These are phyloP conservation scores for Sternotherus odoratus DNA, from an alignment of 2,797 vertebrate genomes.

Conservation along the genomic window DNA sequence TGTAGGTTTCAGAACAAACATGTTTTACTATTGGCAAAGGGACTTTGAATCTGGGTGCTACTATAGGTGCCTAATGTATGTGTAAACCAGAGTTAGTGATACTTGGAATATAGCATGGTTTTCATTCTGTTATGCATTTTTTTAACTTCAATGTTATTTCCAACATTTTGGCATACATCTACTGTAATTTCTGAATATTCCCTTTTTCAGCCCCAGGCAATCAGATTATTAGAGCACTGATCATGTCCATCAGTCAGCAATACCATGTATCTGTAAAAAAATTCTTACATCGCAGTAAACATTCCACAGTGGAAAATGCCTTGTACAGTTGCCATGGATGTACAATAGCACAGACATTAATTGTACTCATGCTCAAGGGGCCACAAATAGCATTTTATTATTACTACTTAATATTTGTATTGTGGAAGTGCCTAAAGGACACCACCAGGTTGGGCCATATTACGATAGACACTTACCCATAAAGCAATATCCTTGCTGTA, in stretches of 20 bases:
- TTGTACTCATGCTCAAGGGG: neutral
- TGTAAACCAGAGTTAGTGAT: neutral
- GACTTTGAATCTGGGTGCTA: neutral
- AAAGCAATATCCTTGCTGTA: neutral
- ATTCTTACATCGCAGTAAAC: neutral
- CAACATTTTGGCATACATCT: neutral
- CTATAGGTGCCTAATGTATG: neutral
- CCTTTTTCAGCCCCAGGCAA: neutral
- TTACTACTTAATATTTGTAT: neutral
- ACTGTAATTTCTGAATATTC: neutral
- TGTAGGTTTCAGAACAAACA: neutral
- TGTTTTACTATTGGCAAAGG: neutral
- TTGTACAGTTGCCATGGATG: neutral
- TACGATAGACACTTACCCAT: neutral
- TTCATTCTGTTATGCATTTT: neutral
- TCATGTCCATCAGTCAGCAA: neutral
- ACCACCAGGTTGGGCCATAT: neutral
- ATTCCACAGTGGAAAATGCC: neutral
- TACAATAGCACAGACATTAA: neutral
- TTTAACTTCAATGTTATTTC: neutral
- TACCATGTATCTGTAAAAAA: neutral
- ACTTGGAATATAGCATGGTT: neutral
- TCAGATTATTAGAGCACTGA: neutral
- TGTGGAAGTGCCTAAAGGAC: neutral
- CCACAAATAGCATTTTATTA: neutral